phyloP scores from a whole-genome alignment of 2,113 vertebrate species.

The Gymnarchus niloticus region DNA sequence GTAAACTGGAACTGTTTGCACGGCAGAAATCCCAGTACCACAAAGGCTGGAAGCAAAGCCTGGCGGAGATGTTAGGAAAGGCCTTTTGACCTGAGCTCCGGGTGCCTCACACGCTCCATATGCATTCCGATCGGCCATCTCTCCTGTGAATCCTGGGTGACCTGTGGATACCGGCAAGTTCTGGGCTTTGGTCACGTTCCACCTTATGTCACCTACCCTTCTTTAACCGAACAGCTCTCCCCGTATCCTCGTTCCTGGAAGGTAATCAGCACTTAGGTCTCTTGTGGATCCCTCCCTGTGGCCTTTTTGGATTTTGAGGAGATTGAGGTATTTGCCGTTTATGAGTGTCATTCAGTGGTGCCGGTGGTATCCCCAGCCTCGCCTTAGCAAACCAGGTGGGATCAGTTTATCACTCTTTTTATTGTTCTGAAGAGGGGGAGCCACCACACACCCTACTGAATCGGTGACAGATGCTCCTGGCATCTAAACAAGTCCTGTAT shows the following conservation, averaged over 20 bases:
- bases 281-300: constrained; percentile 19
- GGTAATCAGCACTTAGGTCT: constrained; percentile 26
- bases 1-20: neutral
- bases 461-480: too few relatives aligned
- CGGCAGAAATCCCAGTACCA: neutral
- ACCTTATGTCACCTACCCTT: neutral
- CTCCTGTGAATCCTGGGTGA: neutral
- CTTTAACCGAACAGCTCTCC: neutral
- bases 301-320: constrained; percentile 35
- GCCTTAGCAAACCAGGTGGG: constrained; percentile 41
- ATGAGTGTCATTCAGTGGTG: constrained; percentile 23
- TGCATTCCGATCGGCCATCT: neutral
- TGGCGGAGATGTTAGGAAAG: neutral
- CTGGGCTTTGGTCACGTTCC: neutral
- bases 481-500: neutral
- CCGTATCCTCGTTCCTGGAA: constrained; percentile 21
- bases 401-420: constrained; percentile 36
- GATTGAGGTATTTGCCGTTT: constrained; percentile 34
- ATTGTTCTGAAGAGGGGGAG: neutral
- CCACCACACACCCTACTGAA: too few relatives aligned
- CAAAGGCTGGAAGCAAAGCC: neutral
- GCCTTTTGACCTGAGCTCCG: too few relatives aligned
- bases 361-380: neutral
- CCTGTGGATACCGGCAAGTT: neutral
- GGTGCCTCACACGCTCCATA: neutral